Percentiles rank a stretch among this genome's conserved stretches.
These are phyloP conservation scores for Pagetopsis macropterus DNA, from an alignment of 2,797 vertebrate genomes.

Conservation along the genomic window DNA sequence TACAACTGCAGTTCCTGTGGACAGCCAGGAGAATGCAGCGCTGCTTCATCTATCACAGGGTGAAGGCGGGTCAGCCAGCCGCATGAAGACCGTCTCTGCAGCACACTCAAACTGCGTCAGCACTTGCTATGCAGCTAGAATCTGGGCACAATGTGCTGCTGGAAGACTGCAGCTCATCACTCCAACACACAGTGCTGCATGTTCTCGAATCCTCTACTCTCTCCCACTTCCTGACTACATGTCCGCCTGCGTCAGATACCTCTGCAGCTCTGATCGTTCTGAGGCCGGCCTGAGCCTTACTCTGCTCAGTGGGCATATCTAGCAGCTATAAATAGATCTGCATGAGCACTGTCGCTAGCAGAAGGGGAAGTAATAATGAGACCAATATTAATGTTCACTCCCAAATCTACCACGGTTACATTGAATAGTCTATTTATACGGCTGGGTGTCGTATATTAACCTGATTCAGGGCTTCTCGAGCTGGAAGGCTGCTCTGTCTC, in stretches of 20 bases:
- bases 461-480: constrained; percentile 87
- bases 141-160: constrained; percentile 75
- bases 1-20: constrained; percentile 54
- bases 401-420: constrained; percentile 55
- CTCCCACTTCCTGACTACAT: constrained; percentile 51
- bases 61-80: constrained; percentile 80
- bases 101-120: constrained; percentile 84
- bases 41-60: constrained; percentile 62
- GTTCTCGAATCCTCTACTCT: constrained; percentile 48
- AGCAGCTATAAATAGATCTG: constrained; percentile 80
- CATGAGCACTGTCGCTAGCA: constrained; percentile 71
- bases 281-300: constrained; percentile 67
- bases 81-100: constrained; percentile 82
- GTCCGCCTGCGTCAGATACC: constrained; percentile 61
- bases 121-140: constrained; percentile 84
- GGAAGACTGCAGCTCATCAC: constrained; percentile 73
- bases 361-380: constrained; percentile 66
- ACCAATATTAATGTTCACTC: constrained; percentile 68
- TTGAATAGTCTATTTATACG: constrained; percentile 33
- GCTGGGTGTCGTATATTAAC: constrained; percentile 70
- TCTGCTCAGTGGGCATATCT: constrained; percentile 78
- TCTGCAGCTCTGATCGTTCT: constrained; percentile 55
- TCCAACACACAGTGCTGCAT: constrained; percentile 51
- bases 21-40: constrained; percentile 76
- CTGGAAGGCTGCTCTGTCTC: constrained; percentile 89